phyloP scores from a whole-genome alignment of 1,140 invertebrate genomes.

The Drosophila kepulauana region DNA sequence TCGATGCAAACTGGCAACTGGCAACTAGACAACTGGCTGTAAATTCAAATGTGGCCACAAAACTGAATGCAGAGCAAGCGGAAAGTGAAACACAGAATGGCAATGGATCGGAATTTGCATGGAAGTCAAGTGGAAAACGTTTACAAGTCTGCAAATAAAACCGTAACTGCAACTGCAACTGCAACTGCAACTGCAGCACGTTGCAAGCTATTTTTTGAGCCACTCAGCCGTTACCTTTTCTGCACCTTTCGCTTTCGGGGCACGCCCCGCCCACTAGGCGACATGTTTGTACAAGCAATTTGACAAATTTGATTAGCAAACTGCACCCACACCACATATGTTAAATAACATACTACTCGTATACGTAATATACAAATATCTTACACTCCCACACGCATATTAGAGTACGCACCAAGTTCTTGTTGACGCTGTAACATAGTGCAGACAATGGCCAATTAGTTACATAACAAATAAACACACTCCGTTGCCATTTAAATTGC shows the following conservation, averaged over 20 bases:
- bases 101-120: slow-evolving; percentile 66
- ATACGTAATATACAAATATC: slow-evolving; percentile 16
- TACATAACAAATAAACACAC: slow-evolving; percentile 33
- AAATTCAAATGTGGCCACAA: slow-evolving; percentile 45
- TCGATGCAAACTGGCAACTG: slow-evolving; percentile 2
- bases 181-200: slow-evolving; percentile 6
- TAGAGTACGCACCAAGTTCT: slow-evolving; percentile 1
- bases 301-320: slow-evolving; percentile 78
- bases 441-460: slow-evolving; percentile 37
- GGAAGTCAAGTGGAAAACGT: slow-evolving; percentile 61
- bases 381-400: slow-evolving; percentile 40
- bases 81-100: slow-evolving; percentile 21
- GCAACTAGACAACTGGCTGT: slow-evolving; percentile 16
- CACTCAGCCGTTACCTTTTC: slow-evolving; percentile 72
- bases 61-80: slow-evolving; percentile 28
- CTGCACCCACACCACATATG: slow-evolving; percentile 27
- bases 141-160: slow-evolving; percentile 23
- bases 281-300: slow-evolving; percentile 60
- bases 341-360: too few relatives aligned
- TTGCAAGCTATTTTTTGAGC: slow-evolving; percentile 39
- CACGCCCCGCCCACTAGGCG: slow-evolving; percentile 32
- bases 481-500: slow-evolving; percentile 65
- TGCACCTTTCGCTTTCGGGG: slow-evolving; percentile 67
- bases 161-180: not conserved
- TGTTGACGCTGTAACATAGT: not conserved